Base-by-base conservation (phyloP, 2,797 vertebrate genomes). In the Brotula barbata region DNA sequence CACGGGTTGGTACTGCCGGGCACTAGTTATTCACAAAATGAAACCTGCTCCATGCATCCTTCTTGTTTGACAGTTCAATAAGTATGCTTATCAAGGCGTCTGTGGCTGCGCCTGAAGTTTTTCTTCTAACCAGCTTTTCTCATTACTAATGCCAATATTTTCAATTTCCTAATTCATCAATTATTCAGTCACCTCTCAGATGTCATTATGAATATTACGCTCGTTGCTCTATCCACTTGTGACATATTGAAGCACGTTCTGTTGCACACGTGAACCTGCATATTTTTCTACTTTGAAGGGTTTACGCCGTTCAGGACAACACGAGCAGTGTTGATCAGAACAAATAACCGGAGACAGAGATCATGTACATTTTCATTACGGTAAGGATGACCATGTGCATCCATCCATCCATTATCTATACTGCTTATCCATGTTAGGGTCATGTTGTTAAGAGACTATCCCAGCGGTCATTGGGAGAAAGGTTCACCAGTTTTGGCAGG, bases 151-250 rank as follows among this genome's bases (percentile, higher is more conserved):
- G 53, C 64, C 64, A 46, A 15, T 46, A 48, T 54, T 58, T 79
- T 67, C 78, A 54, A 78, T 76, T 84, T 81, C 47, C 70, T 56
- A 42, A 73, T 71, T 81, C 80, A 85, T 88, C 74, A 75, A 83
- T 83, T 78, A 88, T 85, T 87, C 69, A 81, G 51, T 7, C 67
- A 46, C 40, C 37, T 57, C 58, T 75, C 51, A 52, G 71, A 59
- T 68, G 72, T 75, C 68, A 25, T 64, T 66, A 23, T 48, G 44
- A 53, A 75, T 69, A 73, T 84, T 64, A 79, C 51, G 39, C 61
- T 57, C 69, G 67, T 72, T 54, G 5, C 31, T 82, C 58, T 14
- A 14, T 64, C 25, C 0, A 15, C 31, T 58, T 39, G 13, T 33
- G 49, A 28, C 9, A n/a, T n/a, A n/a, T n/a, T n/a, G n/a, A n/a